phyloP scores from a whole-genome alignment of 1,140 invertebrate species.

The Saccostrea echinata region DNA sequence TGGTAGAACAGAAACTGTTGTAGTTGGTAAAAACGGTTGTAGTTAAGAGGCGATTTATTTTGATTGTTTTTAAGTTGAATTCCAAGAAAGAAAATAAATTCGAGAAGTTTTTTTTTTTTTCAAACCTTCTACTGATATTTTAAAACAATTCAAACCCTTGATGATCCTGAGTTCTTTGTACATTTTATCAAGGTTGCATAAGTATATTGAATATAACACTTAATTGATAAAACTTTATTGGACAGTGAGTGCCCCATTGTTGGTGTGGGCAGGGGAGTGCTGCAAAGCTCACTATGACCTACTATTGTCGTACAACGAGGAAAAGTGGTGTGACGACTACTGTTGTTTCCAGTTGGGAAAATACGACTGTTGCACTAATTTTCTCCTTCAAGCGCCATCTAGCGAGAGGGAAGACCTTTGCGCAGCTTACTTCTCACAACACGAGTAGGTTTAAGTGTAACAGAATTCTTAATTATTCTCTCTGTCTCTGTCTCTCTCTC shows the following conservation, averaged over 20 bases:
- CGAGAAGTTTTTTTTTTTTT: no score
- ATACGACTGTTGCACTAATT: conserved; percentile 38
- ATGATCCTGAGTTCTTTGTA: no score
- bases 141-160: no score
- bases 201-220: no score
- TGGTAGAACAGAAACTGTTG: no score
- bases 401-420: conserved; percentile 39
- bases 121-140: no score
- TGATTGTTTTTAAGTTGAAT: no score
- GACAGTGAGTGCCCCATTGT: not conserved
- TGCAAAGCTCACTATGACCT: conserved; percentile 35
- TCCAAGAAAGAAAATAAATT: not conserved
- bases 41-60: no score
- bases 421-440: not conserved
- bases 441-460: conserved; percentile 24
- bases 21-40: no score
- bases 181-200: no score
- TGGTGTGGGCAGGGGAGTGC: conserved; percentile 23
- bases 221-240: not conserved
- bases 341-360: conserved; percentile 34
- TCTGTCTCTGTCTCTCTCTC: no score
- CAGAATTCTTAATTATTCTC: not conserved
- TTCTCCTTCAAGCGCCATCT: conserved; percentile 33
- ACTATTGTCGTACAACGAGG: not conserved
- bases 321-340: conserved; percentile 48